Conservation (phyloP, 1,140 invertebrate genomes). For the Drosophila grimshawi region DNA sequence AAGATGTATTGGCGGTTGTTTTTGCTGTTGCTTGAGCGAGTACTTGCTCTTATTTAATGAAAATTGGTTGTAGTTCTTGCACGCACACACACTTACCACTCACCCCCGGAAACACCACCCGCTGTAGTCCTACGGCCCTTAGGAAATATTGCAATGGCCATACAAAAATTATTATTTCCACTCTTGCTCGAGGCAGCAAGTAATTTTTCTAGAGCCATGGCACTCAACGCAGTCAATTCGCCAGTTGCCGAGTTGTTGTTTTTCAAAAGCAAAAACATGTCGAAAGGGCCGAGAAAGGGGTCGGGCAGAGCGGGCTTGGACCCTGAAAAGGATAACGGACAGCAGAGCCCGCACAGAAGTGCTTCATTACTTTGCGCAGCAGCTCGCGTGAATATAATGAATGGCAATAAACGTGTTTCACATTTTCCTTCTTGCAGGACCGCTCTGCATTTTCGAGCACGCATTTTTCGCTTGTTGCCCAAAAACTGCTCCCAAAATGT, state of each 20-base stretch:
- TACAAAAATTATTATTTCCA: constrained; percentile 74
- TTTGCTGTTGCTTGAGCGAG: constrained; percentile 42
- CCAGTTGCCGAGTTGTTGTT: constrained; percentile 43
- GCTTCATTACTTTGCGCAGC: constrained; percentile 83
- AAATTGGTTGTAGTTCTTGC: constrained; percentile 59
- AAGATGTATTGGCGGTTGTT: constrained; percentile 70
- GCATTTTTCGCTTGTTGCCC: constrained; percentile 56
- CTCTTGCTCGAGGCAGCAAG: constrained; percentile 46
- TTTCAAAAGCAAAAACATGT: constrained; percentile 52
- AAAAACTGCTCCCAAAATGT: constrained; percentile 7
- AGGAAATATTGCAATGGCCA: constrained; percentile 56
- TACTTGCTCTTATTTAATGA: constrained; percentile 58
- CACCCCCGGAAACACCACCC: neutral
- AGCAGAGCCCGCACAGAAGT: constrained; percentile 52
- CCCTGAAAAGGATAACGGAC: constrained; percentile 56
- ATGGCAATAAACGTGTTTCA: constrained; percentile 83
- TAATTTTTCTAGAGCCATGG: constrained; percentile 63
- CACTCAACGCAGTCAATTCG: constrained; percentile 57
- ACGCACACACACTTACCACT: constrained; percentile 32
- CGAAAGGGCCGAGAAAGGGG: constrained; percentile 2
- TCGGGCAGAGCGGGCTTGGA: constrained; percentile 8
- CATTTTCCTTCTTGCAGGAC: constrained; percentile 66
- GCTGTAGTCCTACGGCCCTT: neutral
- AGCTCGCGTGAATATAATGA: constrained; percentile 83
- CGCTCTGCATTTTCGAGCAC: constrained; percentile 21